Evolutionary conservation across 1,140 invertebrate genomes (phyloP), one percentile per base, ranked within the genome.

Genomic region (Leptestheria dahalacensis): DNA sequence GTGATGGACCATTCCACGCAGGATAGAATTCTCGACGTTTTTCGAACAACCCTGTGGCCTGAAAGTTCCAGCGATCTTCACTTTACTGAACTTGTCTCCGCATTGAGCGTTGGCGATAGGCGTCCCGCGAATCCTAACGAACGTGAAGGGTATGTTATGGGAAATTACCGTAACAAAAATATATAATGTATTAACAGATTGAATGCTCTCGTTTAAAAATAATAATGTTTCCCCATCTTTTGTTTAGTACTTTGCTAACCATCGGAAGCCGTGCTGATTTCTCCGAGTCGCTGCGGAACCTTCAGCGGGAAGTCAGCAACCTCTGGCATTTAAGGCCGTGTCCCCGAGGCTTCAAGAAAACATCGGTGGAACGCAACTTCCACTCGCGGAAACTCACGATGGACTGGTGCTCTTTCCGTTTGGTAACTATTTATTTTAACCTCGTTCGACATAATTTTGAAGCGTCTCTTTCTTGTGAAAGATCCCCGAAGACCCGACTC

Each of bases 391-490:
- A 81, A 11, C 84, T 92, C 65, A 77, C 81, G 29, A 69, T 91
- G 18, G 90, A 94, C 69, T 94, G 90, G 91, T 94, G 90, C 66
- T 82, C 82, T 53, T 92, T 93, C 68, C 77, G 81, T 71, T 73
- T 92, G 74, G 85, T 88, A 70, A 72, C 74, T 20, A 24, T 23
- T 23, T 23, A 52, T 18, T 15, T 50, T 15, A 33, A 29, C 11
- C 48, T 24, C 18, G 26, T 33, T 12, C 26, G 25, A 12, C 29
- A 48, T 33, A 50, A 26, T n/a, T 26, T 33, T 1, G 15, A 29
- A 4, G 58, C 41, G 20, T 29, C 58, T 21, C 23, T 23, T 52
- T 51, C 41, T 11, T n/a, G n/a, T n/a, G n/a, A 11, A 21, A 3
- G 50, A 52, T 25, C 2, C 6, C 33, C 33, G 33, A 41, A 15